These are phyloP conservation scores for Agrypnia vestita DNA, from an alignment of 1,140 invertebrate genomes.

Conservation along the genomic window DNA sequence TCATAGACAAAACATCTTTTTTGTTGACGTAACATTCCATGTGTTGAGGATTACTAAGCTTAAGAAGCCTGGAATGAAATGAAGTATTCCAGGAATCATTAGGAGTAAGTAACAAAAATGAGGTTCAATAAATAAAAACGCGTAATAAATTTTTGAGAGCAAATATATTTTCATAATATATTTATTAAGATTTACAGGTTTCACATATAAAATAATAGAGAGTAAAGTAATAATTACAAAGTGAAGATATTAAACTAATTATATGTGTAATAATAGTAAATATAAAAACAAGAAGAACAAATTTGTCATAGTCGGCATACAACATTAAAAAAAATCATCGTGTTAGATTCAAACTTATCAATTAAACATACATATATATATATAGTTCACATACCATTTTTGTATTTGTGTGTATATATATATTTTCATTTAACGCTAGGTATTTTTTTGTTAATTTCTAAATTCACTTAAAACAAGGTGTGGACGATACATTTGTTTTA, in stretches of 20 bases:
- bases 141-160: slow-evolving; percentile 50
- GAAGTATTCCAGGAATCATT: too few relatives aligned
- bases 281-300: too few relatives aligned
- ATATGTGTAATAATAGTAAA: too few relatives aligned
- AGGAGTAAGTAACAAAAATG: too few relatives aligned
- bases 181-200: slow-evolving; percentile 56
- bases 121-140: slow-evolving; percentile 33
- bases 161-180: slow-evolving; percentile 60
- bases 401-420: neutral
- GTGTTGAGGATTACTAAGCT: too few relatives aligned
- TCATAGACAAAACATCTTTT: too few relatives aligned
- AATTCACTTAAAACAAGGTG: slow-evolving; percentile 23
- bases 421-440: slow-evolving; percentile 35
- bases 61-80: too few relatives aligned
- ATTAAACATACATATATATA: slow-evolving; percentile 14
- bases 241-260: neutral
- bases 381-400: neutral
- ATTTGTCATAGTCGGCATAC: too few relatives aligned
- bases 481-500: slow-evolving; percentile 51
- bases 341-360: slow-evolving; percentile 31
- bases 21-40: too few relatives aligned
- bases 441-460: slow-evolving; percentile 38
- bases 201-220: slow-evolving; percentile 51
- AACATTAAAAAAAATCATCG: too few relatives aligned
- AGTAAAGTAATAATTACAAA: slow-evolving; percentile 46